phyloP scores from a whole-genome alignment of 1,140 invertebrate genomes.

The Drosophila mojavensis region DNA sequence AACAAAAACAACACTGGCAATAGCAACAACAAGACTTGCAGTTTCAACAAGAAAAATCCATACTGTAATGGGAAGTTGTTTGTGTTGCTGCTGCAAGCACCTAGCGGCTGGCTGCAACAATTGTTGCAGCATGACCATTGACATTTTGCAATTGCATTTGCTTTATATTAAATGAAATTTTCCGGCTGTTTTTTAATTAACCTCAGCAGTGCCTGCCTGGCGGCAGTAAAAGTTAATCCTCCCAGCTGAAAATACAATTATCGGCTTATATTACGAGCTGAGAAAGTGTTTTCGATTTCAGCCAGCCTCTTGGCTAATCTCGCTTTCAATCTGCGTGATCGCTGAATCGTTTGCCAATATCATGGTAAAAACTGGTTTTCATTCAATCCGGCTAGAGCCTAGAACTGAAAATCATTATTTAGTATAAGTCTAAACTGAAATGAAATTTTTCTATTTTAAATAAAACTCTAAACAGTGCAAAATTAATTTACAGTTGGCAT shows the following conservation, averaged over 20 bases:
- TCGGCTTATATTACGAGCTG: constrained; percentile 40
- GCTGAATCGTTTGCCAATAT: background rate
- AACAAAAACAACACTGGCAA: constrained; percentile 12
- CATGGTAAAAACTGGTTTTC: background rate
- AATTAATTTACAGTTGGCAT: no score
- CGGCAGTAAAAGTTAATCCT: constrained; percentile 59
- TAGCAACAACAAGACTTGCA: constrained; percentile 22
- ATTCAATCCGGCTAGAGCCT: background rate
- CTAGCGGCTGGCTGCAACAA: constrained; percentile 12
- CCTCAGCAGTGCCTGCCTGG: constrained; percentile 16
- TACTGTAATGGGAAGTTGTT: constrained; percentile 13
- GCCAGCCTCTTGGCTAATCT: constrained; percentile 8
- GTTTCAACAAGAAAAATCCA: constrained; percentile 26
- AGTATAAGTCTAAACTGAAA: no score
- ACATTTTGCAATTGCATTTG: constrained; percentile 44
- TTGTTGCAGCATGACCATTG: constrained; percentile 40
- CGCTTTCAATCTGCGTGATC: background rate
- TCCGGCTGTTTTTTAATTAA: constrained; percentile 43
- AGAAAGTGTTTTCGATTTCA: constrained; percentile 30
- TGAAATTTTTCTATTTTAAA: no score
- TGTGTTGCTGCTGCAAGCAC: constrained; percentile 25
- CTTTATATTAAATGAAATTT: constrained; percentile 51
- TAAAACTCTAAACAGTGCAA: no score
- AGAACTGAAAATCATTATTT: background rate
- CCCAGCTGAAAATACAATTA: constrained; percentile 51